Percentiles rank a stretch among this genome's conserved stretches.
Conservation (phyloP, 2,888 invertebrate genomes). For the Agrotis clavis region DNA sequence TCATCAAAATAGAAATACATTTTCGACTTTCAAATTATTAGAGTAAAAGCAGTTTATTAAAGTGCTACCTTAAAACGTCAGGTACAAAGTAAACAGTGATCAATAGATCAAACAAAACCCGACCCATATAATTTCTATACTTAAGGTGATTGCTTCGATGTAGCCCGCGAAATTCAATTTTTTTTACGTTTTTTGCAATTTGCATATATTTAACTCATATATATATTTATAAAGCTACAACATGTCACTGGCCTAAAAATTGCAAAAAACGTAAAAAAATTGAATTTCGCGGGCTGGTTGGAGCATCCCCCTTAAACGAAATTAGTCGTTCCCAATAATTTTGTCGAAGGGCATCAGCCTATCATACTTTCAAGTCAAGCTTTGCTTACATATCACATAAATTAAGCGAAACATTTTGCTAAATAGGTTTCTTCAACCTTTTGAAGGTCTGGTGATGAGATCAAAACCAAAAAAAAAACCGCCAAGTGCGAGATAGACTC, state of each 20-base stretch:
- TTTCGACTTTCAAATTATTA: slow-evolving; percentile 4
- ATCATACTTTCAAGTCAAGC: slow-evolving; percentile 7
- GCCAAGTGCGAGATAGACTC: too few species aligned
- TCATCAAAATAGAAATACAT: slow-evolving; percentile 9
- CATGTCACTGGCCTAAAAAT: too few species aligned
- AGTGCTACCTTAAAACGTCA: slow-evolving; percentile 37
- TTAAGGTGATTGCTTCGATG: too few species aligned
- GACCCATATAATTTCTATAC: slow-evolving; percentile 28
- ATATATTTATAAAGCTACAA: too few species aligned
- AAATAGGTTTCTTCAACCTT: not conserved
- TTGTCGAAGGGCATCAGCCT: slow-evolving; percentile 9
- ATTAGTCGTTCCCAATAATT: slow-evolving; percentile 14
- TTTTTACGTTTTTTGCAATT: too few species aligned
- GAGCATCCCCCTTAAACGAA: too few species aligned
- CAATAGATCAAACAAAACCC: slow-evolving; percentile 58
- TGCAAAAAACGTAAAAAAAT: too few species aligned
- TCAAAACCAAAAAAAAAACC: not conserved
- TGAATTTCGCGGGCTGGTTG: too few species aligned
- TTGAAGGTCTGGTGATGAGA: not conserved
- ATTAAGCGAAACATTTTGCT: not conserved
- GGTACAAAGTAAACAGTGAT: slow-evolving; percentile 52
- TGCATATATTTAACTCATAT: too few species aligned
- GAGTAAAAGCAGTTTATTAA: slow-evolving; percentile 37
- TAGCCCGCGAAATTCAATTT: too few species aligned
- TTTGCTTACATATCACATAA: slow-evolving; percentile 1